Evolutionary conservation across 1,140 invertebrate genomes (phyloP).

Genomic region (Trichoplusia ni): DNA sequence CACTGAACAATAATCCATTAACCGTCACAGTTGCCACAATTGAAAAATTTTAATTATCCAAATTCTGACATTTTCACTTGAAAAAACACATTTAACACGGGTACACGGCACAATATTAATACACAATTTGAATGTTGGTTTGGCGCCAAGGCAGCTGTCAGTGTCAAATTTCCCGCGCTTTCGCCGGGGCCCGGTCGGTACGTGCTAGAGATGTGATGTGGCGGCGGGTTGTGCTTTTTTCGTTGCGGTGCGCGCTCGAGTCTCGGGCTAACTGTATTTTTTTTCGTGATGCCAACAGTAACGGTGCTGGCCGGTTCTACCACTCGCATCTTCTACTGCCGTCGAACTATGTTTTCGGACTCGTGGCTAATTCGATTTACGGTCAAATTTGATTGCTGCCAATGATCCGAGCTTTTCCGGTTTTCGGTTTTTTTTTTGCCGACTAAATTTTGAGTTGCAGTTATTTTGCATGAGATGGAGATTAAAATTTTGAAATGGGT

Average conservation of each 20-base stretch:
- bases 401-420: constrained; percentile 24
- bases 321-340: constrained; percentile 41
- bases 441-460: constrained; percentile 16
- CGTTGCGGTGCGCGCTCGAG: constrained; percentile 59
- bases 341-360: constrained; percentile 32
- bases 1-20: constrained; percentile 52
- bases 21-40: constrained; percentile 48
- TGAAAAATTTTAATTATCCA: constrained; percentile 54
- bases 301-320: constrained; percentile 70
- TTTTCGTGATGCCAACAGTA: constrained; percentile 72
- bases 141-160: constrained; percentile 62
- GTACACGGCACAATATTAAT: constrained; percentile 28
- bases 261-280: constrained; percentile 74
- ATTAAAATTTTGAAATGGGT: constrained; percentile 20
- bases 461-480: constrained; percentile 25
- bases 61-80: constrained; percentile 54
- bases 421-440: constrained; percentile 18
- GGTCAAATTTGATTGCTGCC: constrained; percentile 26
- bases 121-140: constrained; percentile 41
- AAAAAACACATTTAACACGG: constrained; percentile 22
- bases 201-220: constrained; percentile 67
- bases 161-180: constrained; percentile 63
- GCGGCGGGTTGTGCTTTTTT: constrained; percentile 71
- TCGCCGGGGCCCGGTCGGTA: constrained; percentile 45
- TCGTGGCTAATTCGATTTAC: constrained; percentile 44